phyloP scores from a whole-genome alignment of 2,113 vertebrate species.

The Calidris pygmaea region DNA sequence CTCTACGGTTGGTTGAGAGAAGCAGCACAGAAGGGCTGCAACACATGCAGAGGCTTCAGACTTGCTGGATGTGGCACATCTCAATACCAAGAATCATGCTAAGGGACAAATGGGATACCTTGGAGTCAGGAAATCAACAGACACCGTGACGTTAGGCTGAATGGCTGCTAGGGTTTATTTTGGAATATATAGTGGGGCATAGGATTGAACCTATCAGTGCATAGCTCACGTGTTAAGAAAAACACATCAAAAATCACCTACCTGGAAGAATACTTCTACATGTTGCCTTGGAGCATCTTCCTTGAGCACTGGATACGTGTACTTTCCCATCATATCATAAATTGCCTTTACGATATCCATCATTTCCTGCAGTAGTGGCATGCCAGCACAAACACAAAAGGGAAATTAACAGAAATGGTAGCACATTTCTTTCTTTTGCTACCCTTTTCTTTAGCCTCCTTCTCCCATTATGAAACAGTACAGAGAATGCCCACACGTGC shows the following conservation, averaged over 20 bases:
- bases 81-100: not conserved
- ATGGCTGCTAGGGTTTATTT: not conserved
- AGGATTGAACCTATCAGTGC: not conserved
- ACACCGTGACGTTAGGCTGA: not conserved
- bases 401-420: not conserved
- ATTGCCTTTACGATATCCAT: conserved; percentile 95
- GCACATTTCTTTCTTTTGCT: not conserved
- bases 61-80: not conserved
- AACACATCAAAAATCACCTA: conserved; percentile 34
- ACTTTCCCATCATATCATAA: conserved; percentile 99
- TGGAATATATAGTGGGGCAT: rapidly evolving
- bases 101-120: not conserved
- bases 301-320: conserved; percentile 92
- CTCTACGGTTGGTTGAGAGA: not conserved
- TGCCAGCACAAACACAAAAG: not conserved
- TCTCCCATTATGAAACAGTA: not conserved
- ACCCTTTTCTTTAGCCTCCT: not conserved
- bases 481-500: not conserved
- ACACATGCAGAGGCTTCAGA: not conserved
- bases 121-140: not conserved
- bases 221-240: not conserved
- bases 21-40: not conserved
- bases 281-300: conserved; percentile 92
- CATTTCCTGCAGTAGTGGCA: conserved; percentile 84
- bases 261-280: conserved; percentile 96